Evolutionary conservation across 2,888 invertebrate genomes (phyloP).

Genomic region (Drosophila anomalata): DNA sequence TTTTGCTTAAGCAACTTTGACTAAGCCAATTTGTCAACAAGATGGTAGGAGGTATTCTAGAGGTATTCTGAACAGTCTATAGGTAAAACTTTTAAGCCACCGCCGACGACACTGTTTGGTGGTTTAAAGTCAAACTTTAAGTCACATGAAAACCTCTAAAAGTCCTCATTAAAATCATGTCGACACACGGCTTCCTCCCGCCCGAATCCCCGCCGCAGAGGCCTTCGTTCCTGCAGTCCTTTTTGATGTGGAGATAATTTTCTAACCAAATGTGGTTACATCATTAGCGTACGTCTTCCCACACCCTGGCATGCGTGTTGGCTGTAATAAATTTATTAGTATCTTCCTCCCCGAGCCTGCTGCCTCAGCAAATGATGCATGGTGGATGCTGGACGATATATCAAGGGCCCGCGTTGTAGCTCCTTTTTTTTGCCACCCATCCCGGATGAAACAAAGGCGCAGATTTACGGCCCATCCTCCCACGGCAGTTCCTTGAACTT

Average conservation of each 20-base stretch:
- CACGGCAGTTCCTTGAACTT: conserved; percentile 70
- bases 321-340: conserved; percentile 73
- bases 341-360: conserved; percentile 36
- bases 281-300: conserved; percentile 69
- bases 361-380: conserved; percentile 66
- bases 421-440: conserved; percentile 15
- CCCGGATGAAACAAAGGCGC: conserved; percentile 57
- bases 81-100: conserved; percentile 36
- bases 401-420: conserved; percentile 45
- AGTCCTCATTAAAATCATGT: conserved; percentile 75
- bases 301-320: conserved; percentile 40
- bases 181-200: conserved; percentile 2
- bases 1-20: conserved; percentile 47
- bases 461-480: conserved; percentile 21
- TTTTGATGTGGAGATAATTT: conserved; percentile 76
- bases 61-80: neutral
- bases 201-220: neutral
- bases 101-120: conserved; percentile 6
- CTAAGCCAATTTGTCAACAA: conserved; percentile 62
- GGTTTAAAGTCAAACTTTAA: conserved; percentile 45
- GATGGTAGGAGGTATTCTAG: neutral
- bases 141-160: conserved; percentile 54
- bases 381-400: conserved; percentile 46
- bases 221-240: conserved; percentile 8
- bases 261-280: conserved; percentile 78